Evolutionary conservation across 2,888 invertebrate species (phyloP).

Genomic region (Keiferia lycopersicella): DNA sequence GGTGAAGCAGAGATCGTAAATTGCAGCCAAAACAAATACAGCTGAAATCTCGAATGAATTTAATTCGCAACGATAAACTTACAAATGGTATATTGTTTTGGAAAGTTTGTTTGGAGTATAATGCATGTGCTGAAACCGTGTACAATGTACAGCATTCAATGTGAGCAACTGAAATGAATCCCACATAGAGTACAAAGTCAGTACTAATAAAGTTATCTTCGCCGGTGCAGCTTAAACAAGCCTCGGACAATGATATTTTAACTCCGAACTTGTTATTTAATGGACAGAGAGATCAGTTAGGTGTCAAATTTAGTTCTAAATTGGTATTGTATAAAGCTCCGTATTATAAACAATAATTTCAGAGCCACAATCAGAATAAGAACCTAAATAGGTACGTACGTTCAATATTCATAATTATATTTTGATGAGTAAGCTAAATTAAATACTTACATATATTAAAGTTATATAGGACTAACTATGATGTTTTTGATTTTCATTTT

Average conservation of each 20-base stretch:
- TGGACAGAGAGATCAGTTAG: not conserved
- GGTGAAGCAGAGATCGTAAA: not conserved
- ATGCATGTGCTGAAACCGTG: slow-evolving; percentile 12
- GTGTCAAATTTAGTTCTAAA: slow-evolving; percentile 2
- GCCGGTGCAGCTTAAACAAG: not conserved
- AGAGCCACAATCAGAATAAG: too few relatives aligned
- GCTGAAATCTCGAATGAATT: slow-evolving; percentile 22
- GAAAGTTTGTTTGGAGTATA: slow-evolving; percentile 10
- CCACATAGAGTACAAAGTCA: not conserved
- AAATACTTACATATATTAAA: too few relatives aligned
- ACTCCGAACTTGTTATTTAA: not conserved
- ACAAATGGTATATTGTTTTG: slow-evolving; percentile 15
- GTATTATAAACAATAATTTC: too few relatives aligned
- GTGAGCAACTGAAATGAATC: not conserved
- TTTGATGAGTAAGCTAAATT: too few relatives aligned
- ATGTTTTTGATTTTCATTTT: too few relatives aligned
- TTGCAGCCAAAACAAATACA: slow-evolving; percentile 5
- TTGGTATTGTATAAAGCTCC: not conserved
- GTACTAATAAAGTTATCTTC: not conserved
- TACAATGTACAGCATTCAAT: not conserved
- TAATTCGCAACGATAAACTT: slow-evolving; percentile 17
- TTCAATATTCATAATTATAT: too few relatives aligned
- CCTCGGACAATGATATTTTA: not conserved
- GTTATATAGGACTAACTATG: too few relatives aligned
- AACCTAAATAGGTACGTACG: too few relatives aligned